Base-by-base conservation (phyloP, 2,888 invertebrate genomes). In the Spodoptera littoralis region DNA sequence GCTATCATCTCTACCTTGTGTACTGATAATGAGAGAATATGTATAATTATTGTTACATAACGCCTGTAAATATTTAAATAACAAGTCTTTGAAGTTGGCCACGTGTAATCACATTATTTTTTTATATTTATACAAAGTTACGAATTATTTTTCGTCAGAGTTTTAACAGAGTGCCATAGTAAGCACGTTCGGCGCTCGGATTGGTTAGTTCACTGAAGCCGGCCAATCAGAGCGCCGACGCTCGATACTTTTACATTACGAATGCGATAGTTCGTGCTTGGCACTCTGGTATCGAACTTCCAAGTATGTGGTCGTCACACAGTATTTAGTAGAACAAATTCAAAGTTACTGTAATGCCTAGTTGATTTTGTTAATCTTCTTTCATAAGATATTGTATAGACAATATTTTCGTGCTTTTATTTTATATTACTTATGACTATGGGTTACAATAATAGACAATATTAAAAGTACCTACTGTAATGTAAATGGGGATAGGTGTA, bases 401-500 rank as follows among this genome's bases (percentile, higher is more conserved):
- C 44, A 58, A 64, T 22, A n/a, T 56, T 52, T 22, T 11, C 22
- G 30, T 70, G 50, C 42, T 41, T 62, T 48, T n/a, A 51, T 48
- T 30, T 36, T 60, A 30, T 53, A 60, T 66, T 58, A 60, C 52
- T 53, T 47, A 51, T 69, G 50, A 65, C 60, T 45, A 47, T 65
- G 18, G 63, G 65, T 61, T 55, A 24, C 41, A 53, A 51, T 44
- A 24, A 66, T 72, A 80, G 73, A 77, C 67, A 77, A 76, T 76
- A 77, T 64, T 70, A 43, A 59, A 65, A 57, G 53, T 71, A 78
- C 68, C 67, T 73, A 77, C 67, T 77, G 77, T 77, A 77, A 76
- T 80, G 79, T 82, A 44, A 78, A 81, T 65, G 76, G 83, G 79
- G 72, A 75, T 82, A 84, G 84, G 83, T 80, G 79, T 77, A 84